Evolutionary conservation across 2,113 vertebrate genomes (phyloP).

Genomic region (Telmatochromis brichardi): DNA sequence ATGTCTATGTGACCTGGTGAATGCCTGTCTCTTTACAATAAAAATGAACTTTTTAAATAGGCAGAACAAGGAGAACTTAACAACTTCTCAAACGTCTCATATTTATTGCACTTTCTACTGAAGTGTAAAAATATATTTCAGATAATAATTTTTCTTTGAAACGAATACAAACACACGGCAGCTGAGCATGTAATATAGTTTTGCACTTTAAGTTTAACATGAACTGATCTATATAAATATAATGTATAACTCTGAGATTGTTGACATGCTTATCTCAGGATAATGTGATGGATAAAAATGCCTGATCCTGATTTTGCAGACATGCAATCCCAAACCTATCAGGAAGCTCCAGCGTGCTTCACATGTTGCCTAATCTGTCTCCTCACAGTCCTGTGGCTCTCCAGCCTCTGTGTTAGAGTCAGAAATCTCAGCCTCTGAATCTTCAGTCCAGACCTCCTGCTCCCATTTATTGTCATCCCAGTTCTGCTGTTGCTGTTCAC

Average conservation of each 20-base stretch:
- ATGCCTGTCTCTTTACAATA: not conserved
- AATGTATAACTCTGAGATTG: not conserved
- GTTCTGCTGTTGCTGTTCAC: not conserved
- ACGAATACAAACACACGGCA: not conserved
- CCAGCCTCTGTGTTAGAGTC: not conserved
- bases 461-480: not conserved
- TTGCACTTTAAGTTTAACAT: not conserved
- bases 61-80: not conserved
- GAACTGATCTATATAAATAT: not conserved
- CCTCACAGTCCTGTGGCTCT: not conserved
- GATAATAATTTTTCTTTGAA: not conserved
- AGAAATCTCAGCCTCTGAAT: not conserved
- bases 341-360: not conserved
- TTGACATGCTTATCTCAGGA: not conserved
- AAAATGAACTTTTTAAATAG: not conserved
- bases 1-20: not conserved
- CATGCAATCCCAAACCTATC: not conserved
- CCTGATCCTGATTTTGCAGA: not conserved
- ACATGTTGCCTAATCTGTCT: not conserved
- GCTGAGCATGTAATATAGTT: not conserved
- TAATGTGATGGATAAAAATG: not conserved
- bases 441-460: not conserved
- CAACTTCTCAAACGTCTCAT: not conserved
- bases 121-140: not conserved
- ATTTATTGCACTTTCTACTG: not conserved